Conservation (phyloP, 2,888 invertebrate genomes). For the Drosophila helvetica region DNA sequence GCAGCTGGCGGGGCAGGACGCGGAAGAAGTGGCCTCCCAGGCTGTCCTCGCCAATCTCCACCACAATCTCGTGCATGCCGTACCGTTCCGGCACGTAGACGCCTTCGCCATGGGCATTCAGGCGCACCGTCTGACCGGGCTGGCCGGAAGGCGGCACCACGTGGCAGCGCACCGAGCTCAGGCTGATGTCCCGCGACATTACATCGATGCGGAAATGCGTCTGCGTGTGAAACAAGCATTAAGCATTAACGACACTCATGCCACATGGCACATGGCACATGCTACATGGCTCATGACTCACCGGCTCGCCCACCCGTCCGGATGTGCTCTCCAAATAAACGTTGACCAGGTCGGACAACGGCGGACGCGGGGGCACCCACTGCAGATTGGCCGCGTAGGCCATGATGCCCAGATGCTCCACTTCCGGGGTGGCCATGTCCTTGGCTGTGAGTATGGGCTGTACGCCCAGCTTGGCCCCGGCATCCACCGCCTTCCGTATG, state of each 20-base stretch:
- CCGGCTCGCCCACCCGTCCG: constrained; percentile 93
- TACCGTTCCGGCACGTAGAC: constrained; percentile 94
- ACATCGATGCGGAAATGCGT: constrained; percentile 91
- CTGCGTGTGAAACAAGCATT: constrained; percentile 84
- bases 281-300: too few species aligned
- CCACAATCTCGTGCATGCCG: constrained; percentile 94
- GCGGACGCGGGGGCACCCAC: constrained; percentile 93
- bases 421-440: constrained; percentile 97
- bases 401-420: constrained; percentile 98
- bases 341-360: constrained; percentile 91
- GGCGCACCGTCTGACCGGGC: constrained; percentile 85
- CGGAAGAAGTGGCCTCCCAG: constrained; percentile 90
- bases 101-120: constrained; percentile 91
- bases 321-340: constrained; percentile 93
- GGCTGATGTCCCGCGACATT: constrained; percentile 88
- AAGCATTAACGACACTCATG: constrained; percentile 46
- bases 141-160: constrained; percentile 90
- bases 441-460: constrained; percentile 95
- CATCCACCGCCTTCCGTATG: constrained; percentile 90
- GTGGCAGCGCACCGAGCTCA: constrained; percentile 89
- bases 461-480: constrained; percentile 89
- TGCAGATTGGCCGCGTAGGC: constrained; percentile 97
- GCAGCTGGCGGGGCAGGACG: constrained; percentile 93
- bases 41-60: constrained; percentile 87
- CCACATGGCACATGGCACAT: too few species aligned